Percentiles rank a stretch among this genome's conserved stretches.
phyloP scores from a whole-genome alignment of 37 sponge, comb jelly and placozoan species.

The Haliclona indistincta region DNA sequence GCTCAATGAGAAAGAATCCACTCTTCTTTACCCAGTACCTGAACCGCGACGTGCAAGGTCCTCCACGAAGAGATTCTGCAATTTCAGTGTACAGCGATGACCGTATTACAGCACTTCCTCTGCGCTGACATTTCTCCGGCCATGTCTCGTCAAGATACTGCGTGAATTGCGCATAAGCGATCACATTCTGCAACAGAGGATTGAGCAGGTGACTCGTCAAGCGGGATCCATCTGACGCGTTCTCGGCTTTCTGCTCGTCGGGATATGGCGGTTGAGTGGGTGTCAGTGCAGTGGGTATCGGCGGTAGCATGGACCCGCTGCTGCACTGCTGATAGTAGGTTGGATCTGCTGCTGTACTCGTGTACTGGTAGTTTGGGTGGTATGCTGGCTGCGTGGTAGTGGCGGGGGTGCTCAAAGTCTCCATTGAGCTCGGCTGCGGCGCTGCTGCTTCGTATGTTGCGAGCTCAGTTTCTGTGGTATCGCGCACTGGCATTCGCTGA shows the following conservation, averaged over 20 bases:
- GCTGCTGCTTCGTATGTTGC: neutral
- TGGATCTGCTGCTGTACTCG: neutral
- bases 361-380: neutral
- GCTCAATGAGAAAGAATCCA: slow-evolving; percentile 53
- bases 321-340: neutral
- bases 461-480: neutral
- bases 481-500: slow-evolving; percentile 2
- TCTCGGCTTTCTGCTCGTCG: too few species aligned
- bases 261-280: neutral
- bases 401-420: too few species aligned
- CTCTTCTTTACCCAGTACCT: slow-evolving; percentile 42
- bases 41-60: slow-evolving; percentile 15
- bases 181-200: slow-evolving; percentile 1
- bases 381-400: neutral
- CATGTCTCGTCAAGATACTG: slow-evolving; percentile 49
- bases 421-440: neutral
- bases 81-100: slow-evolving; percentile 45
- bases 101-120: slow-evolving; percentile 41
- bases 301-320: too few species aligned
- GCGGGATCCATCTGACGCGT: neutral
- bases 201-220: neutral
- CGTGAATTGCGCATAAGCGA: neutral
- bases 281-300: neutral
- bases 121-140: slow-evolving; percentile 23
- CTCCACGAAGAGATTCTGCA: slow-evolving; percentile 25